Conservation (phyloP, 1,140 invertebrate species). For the Drosophila guanche region DNA sequence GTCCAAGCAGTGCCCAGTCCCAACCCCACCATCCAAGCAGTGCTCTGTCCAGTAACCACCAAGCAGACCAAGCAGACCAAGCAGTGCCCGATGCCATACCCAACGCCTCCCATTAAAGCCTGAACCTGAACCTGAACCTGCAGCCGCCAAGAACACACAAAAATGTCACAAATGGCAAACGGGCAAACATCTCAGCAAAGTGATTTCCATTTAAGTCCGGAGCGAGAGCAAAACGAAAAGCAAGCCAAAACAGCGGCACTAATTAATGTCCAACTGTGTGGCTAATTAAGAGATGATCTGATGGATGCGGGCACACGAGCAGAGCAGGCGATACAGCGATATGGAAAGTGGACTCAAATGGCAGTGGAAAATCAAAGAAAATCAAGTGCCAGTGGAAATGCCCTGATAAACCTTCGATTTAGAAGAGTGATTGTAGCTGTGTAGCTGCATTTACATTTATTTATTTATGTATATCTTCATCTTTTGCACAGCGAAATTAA, state of each 20-base stretch:
- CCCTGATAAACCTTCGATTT: too few relatives aligned
- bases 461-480: slow-evolving; percentile 44
- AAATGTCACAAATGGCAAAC: slow-evolving; percentile 37
- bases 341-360: background rate
- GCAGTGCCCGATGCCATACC: slow-evolving; percentile 6
- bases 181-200: slow-evolving; percentile 14
- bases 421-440: slow-evolving; percentile 7
- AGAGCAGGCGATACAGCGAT: background rate
- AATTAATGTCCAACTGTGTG: slow-evolving; percentile 47
- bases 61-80: slow-evolving; percentile 5
- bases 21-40: too few relatives aligned
- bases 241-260: slow-evolving; percentile 16
- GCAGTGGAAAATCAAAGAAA: slow-evolving; percentile 5
- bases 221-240: slow-evolving; percentile 1
- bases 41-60: too few relatives aligned
- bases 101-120: slow-evolving; percentile 21
- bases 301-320: slow-evolving; percentile 2
- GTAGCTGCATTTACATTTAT: slow-evolving; percentile 5
- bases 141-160: background rate
- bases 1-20: slow-evolving; percentile 17
- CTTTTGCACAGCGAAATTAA: slow-evolving; percentile 25
- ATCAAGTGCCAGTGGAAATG: background rate
- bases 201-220: slow-evolving; percentile 30
- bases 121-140: slow-evolving; percentile 31
- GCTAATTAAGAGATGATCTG: slow-evolving; percentile 54